Evolutionary conservation across 23 tunicate species (phyloP), one percentile per base, ranked within the genome.

Genomic region (Diplosoma virens): DNA sequence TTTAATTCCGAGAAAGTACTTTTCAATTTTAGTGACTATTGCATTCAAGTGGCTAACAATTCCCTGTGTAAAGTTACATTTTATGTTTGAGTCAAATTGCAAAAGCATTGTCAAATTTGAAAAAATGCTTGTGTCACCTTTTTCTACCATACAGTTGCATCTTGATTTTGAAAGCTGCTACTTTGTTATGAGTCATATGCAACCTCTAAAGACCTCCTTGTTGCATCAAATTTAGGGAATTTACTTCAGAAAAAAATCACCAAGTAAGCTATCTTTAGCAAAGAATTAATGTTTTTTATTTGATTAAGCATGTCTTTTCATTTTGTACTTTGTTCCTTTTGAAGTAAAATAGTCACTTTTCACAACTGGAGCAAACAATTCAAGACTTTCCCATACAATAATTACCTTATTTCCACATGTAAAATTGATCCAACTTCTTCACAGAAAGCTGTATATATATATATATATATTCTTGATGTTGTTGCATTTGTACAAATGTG

Each of bases 401-500:
- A 41, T 41, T 25, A 55, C 61, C 61, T 55, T 55, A 55, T n/a
- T 18, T 55, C 61, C 61, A 25, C 22, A 55, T 55, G 50, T 41
- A 41, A 41, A 9, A 41, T 55, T 0, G 79, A 1, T 0, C 67
- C 79, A 58, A 58, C 20, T 74, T 74, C 73, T 74, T 74, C 37
- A 58, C 76, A 66, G 7, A 77, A 32, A 14, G 53, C 76, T 20
- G 77, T 71, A 77, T 32, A n/a, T n/a, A n/a, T n/a, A n/a, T n/a
- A n/a, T n/a, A n/a, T n/a, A n/a, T n/a, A 77, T 27, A 67, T 32
- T 14, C 50, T 69, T 33, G 82, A 77, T 29, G 53, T n/a, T n/a
- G n/a, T n/a, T 69, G 50, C 75, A 74, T 74, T 74, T 58, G 79
- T 69, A 55, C 36, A 55, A 74, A 74, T 74, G 21, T 25, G 33